phyloP scores from a whole-genome alignment of 2,113 vertebrate genomes.

The Forbesichthys agassizii region DNA sequence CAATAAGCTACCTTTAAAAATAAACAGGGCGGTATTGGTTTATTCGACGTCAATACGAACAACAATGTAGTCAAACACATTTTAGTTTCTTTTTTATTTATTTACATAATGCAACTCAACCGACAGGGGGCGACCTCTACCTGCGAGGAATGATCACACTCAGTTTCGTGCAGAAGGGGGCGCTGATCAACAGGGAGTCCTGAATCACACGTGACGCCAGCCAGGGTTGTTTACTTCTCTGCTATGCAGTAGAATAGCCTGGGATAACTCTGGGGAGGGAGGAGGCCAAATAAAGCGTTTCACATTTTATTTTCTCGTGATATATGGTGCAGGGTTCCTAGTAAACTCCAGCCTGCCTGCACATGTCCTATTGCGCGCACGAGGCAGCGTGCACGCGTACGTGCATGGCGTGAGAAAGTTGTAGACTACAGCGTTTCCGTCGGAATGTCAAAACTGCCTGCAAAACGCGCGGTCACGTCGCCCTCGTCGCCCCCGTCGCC shows the following conservation, averaged over 20 bases:
- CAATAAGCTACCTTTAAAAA: too few species aligned
- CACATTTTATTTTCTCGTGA: constrained; percentile 9
- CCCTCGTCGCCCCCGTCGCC: neutral
- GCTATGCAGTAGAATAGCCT: constrained; percentile 53
- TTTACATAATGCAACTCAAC: neutral
- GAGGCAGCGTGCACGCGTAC: constrained; percentile 2
- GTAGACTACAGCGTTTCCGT: too few species aligned
- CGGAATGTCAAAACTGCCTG: constrained; percentile 1
- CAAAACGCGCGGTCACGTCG: constrained; percentile 12
- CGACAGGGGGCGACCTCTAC: constrained; percentile 29
- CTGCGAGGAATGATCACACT: neutral
- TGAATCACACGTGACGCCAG: constrained; percentile 38
- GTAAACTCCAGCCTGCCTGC: neutral
- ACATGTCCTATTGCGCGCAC: neutral
- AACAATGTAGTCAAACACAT: neutral
- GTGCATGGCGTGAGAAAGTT: neutral
- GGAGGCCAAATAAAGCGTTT: neutral
- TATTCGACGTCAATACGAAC: neutral
- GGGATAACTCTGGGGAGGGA: constrained; percentile 34
- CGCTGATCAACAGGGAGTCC: constrained; percentile 19
- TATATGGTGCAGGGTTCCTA: too few species aligned
- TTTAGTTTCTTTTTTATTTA: neutral
- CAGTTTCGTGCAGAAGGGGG: neutral
- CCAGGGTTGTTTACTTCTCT: constrained; percentile 68
- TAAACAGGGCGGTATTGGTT: neutral